phyloP scores from a whole-genome alignment of 2,888 invertebrate species.

The Scaptomyza parva region DNA sequence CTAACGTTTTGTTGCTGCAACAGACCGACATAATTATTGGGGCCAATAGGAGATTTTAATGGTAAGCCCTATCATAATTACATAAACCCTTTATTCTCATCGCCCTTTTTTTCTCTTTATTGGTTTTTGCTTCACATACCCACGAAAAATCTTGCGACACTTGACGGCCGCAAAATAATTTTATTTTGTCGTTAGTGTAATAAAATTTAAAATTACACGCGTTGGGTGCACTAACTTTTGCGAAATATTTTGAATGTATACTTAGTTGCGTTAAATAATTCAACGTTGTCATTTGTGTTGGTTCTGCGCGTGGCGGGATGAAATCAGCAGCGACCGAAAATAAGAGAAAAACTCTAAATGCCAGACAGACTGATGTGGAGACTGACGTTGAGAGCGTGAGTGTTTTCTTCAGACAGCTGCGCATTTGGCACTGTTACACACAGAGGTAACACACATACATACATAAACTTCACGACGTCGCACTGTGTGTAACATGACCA shows the following conservation, averaged over 20 bases:
- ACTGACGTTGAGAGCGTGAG: conserved; percentile 21
- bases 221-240: conserved; percentile 25
- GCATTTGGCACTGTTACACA: conserved; percentile 35
- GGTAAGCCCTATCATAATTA: conserved; percentile 14
- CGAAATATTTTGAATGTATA: conserved; percentile 74
- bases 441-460: conserved; percentile 13
- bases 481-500: neutral
- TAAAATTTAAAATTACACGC: conserved; percentile 55
- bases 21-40: conserved; percentile 52
- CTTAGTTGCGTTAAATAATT: conserved; percentile 80
- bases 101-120: neutral
- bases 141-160: conserved; percentile 64
- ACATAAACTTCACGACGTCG: conserved; percentile 52
- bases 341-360: conserved; percentile 15
- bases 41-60: conserved; percentile 61
- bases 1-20: conserved; percentile 11
- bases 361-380: neutral
- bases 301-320: conserved; percentile 25
- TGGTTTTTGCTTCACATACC: neutral
- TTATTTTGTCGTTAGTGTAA: conserved; percentile 46
- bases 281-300: conserved; percentile 76
- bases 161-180: conserved; percentile 45
- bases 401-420: conserved; percentile 58
- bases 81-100: conserved; percentile 4
- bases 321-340: conserved; percentile 14